Evolutionary conservation across 2,113 vertebrate species (phyloP).

Genomic region (Stegastes partitus): DNA sequence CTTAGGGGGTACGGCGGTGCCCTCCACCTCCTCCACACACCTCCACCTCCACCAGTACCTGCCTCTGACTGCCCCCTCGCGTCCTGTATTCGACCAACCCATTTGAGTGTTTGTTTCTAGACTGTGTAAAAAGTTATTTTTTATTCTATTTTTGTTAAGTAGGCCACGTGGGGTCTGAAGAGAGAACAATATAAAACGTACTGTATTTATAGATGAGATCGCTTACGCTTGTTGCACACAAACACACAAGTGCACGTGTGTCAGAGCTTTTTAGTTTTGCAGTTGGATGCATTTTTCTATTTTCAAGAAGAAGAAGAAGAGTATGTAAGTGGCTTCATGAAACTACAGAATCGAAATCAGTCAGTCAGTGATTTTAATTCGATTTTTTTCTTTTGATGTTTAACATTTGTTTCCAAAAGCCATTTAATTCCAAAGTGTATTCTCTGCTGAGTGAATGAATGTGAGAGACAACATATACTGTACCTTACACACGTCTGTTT

Average conservation of each 20-base stretch:
- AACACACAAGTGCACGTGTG: constrained; percentile 52
- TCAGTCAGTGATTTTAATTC: neutral
- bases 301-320: constrained; percentile 40
- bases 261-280: constrained; percentile 46
- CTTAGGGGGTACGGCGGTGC: neutral
- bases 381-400: neutral
- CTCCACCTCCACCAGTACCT: constrained; percentile 57
- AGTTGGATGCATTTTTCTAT: constrained; percentile 52
- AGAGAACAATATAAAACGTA: constrained; percentile 53
- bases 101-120: constrained; percentile 58
- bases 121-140: constrained; percentile 78
- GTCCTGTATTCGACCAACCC: constrained; percentile 58
- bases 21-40: constrained; percentile 54
- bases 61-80: constrained; percentile 23
- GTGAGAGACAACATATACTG: constrained; percentile 30
- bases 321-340: constrained; percentile 46
- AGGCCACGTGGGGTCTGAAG: constrained; percentile 26
- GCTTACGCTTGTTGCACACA: constrained; percentile 63
- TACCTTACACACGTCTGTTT: constrained; percentile 30
- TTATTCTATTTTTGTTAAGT: constrained; percentile 61
- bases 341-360: constrained; percentile 19
- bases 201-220: constrained; percentile 70
- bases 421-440: constrained; percentile 77
- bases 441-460: constrained; percentile 57
- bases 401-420: constrained; percentile 55